Evolutionary conservation across 23 tunicate species (phyloP).

Genomic region (Trididemnum nubilum): DNA sequence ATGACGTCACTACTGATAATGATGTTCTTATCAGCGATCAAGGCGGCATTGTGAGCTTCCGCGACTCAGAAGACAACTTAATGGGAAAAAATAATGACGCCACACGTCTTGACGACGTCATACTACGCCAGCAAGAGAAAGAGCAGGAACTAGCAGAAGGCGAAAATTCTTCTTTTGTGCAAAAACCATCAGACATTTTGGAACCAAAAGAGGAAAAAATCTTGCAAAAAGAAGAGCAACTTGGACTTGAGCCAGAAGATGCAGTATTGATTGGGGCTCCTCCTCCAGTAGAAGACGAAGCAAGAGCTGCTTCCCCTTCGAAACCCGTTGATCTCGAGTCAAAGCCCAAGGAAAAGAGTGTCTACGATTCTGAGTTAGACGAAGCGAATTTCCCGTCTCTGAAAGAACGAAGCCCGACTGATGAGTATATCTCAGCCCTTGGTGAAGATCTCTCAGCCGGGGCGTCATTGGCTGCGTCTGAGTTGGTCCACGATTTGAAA

Average conservation of each 20-base stretch:
- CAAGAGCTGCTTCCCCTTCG: too few species aligned
- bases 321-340: too few species aligned
- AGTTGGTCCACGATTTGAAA: not conserved
- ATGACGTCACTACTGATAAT: not conserved
- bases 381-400: too few species aligned
- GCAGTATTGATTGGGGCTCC: too few species aligned
- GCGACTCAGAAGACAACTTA: not conserved
- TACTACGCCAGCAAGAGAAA: not conserved
- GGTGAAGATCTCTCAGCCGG: slow-evolving; percentile 1
- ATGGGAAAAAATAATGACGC: too few species aligned
- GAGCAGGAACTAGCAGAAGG: not conserved
- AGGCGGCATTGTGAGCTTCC: not conserved
- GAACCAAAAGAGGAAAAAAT: not conserved
- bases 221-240: too few species aligned
- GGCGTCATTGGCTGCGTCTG: not conserved
- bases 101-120: too few species aligned
- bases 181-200: not conserved
- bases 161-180: not conserved
- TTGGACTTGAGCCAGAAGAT: too few species aligned
- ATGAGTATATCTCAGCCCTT: not conserved
- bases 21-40: not conserved
- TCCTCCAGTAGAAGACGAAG: too few species aligned
- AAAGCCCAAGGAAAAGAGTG: too few species aligned
- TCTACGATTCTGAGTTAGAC: too few species aligned
- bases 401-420: too few species aligned